Evolutionary conservation across 1,140 invertebrate species (phyloP).

Genomic region (Bombus turneri): DNA sequence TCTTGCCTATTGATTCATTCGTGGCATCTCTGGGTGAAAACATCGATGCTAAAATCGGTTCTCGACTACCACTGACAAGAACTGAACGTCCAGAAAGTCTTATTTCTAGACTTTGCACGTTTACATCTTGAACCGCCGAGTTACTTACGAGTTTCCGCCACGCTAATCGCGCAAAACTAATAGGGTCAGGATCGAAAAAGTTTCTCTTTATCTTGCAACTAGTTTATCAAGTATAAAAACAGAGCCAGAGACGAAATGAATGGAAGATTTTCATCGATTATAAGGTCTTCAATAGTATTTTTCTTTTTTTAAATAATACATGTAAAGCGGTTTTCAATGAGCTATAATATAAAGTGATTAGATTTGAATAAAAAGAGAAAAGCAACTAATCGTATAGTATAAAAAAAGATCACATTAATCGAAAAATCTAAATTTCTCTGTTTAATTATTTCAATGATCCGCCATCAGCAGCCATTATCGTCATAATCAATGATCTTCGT

Average conservation of each 20-base stretch:
- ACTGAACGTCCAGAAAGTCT: not conserved
- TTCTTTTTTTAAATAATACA: not conserved
- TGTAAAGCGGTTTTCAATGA: not conserved
- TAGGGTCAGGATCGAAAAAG: not conserved
- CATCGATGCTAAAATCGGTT: not conserved
- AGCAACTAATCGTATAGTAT: not conserved
- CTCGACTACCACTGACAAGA: not conserved
- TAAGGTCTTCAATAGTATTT: not conserved
- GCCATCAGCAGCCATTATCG: not conserved
- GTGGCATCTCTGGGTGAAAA: not conserved
- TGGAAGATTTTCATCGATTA: not conserved
- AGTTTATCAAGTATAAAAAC: not conserved
- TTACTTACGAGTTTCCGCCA: not conserved
- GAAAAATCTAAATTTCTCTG: not conserved
- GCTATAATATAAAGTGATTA: not conserved
- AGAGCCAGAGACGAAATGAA: not conserved
- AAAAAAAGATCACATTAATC: not conserved
- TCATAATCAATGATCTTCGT: constrained; percentile 25
- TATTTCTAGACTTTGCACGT: not conserved
- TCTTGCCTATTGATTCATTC: not conserved
- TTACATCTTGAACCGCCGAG: not conserved
- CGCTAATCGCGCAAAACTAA: not conserved
- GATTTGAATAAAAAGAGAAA: not conserved
- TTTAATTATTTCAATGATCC: not conserved
- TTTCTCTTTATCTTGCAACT: not conserved